Percentiles rank a stretch among this genome's conserved stretches.
These are phyloP conservation scores for Ranitomeya imitator DNA, from an alignment of 2,113 vertebrate species.

Conservation along the genomic window DNA sequence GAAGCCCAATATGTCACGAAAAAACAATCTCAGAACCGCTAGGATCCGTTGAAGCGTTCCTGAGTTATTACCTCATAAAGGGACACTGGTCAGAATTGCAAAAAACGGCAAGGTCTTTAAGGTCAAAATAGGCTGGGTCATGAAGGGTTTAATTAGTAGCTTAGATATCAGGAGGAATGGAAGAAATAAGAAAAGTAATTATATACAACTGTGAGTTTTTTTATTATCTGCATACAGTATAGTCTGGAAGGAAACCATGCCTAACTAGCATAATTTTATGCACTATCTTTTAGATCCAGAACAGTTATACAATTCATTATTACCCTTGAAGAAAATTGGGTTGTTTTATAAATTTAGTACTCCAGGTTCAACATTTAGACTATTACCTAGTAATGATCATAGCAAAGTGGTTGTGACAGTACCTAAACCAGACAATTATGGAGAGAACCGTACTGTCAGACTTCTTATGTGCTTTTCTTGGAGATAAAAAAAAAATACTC, in stretches of 20 bases:
- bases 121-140: too few relatives aligned
- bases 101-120: too few relatives aligned
- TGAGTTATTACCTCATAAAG: too few relatives aligned
- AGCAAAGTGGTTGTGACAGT: not conserved
- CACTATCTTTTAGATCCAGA: not conserved
- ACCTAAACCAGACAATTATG: not conserved
- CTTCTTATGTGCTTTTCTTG: not conserved
- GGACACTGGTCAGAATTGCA: too few relatives aligned
- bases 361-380: not conserved
- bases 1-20: too few relatives aligned
- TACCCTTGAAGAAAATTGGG: not conserved
- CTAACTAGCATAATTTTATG: not conserved
- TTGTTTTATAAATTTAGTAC: conserved; percentile 7
- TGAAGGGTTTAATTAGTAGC: conserved; percentile 1
- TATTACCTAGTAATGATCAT: not conserved
- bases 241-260: not conserved
- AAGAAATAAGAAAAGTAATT: not conserved
- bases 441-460: not conserved
- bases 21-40: too few relatives aligned
- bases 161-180: not conserved
- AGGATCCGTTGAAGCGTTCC: too few relatives aligned
- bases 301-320: not conserved
- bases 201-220: not conserved
- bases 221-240: not conserved
- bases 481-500: not conserved